phyloP scores from a whole-genome alignment of 2,113 vertebrate species.

The Toxotes chatareus region DNA sequence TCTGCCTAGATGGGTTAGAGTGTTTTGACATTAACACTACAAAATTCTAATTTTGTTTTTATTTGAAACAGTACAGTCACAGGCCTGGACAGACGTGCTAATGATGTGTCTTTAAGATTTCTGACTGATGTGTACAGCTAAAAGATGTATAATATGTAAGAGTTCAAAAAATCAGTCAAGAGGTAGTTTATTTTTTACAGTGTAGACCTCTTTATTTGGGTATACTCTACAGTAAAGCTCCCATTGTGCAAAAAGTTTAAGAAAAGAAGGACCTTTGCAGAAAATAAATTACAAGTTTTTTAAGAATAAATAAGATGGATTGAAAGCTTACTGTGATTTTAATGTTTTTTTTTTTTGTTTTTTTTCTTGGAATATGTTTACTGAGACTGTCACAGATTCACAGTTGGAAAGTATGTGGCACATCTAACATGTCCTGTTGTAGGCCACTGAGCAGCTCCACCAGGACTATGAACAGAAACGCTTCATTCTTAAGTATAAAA shows the following conservation, averaged over 20 bases:
- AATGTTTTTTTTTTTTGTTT: not conserved
- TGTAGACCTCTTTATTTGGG: not conserved
- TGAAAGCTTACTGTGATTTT: not conserved
- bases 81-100: not conserved
- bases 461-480: not conserved
- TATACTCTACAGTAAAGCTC: not conserved
- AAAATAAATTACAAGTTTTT: not conserved
- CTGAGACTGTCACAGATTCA: not conserved
- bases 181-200: slow-evolving; percentile 9
- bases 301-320: not conserved
- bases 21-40: slow-evolving; percentile 27
- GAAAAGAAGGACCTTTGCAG: not conserved
- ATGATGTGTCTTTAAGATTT: not conserved
- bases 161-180: not conserved
- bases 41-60: slow-evolving; percentile 23
- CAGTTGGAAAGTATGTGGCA: not conserved
- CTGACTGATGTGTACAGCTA: not conserved
- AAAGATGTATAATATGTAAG: not conserved
- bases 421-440: not conserved
- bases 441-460: not conserved
- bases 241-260: not conserved
- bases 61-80: not conserved
- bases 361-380: not conserved
- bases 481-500: too few species aligned
- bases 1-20: not conserved